phyloP scores from a whole-genome alignment of 2,113 vertebrate species.

The Grammomys dolichurus region DNA sequence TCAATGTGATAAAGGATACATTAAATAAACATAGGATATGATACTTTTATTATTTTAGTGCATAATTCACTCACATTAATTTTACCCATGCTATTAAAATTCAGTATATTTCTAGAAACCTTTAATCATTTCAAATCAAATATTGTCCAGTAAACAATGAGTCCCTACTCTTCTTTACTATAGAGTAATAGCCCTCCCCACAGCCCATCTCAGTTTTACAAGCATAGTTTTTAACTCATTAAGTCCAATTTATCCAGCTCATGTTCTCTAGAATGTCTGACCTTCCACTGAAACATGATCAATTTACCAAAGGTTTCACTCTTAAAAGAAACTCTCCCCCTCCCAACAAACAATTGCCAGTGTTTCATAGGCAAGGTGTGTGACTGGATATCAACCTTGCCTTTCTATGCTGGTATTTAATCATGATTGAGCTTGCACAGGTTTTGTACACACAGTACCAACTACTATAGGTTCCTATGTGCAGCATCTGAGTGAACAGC shows the following conservation, averaged over 20 bases:
- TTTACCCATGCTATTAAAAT: not conserved
- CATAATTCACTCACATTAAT: not conserved
- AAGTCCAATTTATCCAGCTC: not conserved
- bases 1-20: not conserved
- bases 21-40: not conserved
- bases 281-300: not conserved
- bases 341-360: not conserved
- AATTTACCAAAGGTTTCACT: not conserved
- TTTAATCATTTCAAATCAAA: not conserved
- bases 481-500: not conserved
- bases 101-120: not conserved
- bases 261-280: not conserved
- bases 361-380: not conserved
- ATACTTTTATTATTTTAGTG: not conserved
- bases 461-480: not conserved
- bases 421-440: not conserved
- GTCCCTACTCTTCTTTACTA: not conserved
- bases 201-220: not conserved
- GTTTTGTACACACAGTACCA: not conserved
- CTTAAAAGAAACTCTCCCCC: not conserved
- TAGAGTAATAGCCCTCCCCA: not conserved
- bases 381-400: not conserved
- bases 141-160: not conserved
- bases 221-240: not conserved
- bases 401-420: not conserved